Conservation (phyloP, 2,888 invertebrate species). For the Netelia inedita region DNA sequence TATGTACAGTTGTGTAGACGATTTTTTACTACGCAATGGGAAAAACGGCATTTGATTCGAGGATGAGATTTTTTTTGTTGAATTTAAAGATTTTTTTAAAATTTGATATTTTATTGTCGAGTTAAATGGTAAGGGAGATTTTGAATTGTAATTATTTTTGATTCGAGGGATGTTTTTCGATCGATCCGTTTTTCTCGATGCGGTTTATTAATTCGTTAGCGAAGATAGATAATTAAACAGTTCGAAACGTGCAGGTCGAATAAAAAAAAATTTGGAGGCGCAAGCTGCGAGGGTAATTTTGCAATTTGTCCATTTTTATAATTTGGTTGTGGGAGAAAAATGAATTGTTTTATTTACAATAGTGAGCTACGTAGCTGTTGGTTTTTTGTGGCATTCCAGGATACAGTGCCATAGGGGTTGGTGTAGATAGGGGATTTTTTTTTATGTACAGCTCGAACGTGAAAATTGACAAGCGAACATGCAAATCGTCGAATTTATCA, state of each 20-base stretch:
- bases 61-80: too few relatives aligned
- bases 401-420: slow-evolving; percentile 36
- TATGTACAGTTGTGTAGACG: neutral
- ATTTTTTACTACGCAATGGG: neutral
- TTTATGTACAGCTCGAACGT: slow-evolving; percentile 4
- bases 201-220: too few relatives aligned
- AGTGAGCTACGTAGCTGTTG: neutral
- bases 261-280: neutral
- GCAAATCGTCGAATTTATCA: slow-evolving; percentile 42
- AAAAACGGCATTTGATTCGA: too few relatives aligned
- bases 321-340: too few relatives aligned
- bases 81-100: too few relatives aligned
- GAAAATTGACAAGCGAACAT: slow-evolving; percentile 54
- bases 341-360: too few relatives aligned
- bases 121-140: too few relatives aligned
- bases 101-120: too few relatives aligned
- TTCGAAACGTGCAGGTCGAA: neutral
- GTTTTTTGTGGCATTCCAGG: slow-evolving; percentile 45
- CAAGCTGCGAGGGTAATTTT: neutral
- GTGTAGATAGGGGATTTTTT: slow-evolving; percentile 23
- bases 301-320: neutral
- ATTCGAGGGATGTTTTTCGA: neutral
- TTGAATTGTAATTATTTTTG: neutral
- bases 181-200: neutral
- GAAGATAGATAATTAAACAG: too few relatives aligned